Percentiles rank a stretch among this genome's conserved stretches.
These are phyloP conservation scores for Lepidotrigona ventralis DNA, from an alignment of 1,140 invertebrate genomes.

Conservation along the genomic window DNA sequence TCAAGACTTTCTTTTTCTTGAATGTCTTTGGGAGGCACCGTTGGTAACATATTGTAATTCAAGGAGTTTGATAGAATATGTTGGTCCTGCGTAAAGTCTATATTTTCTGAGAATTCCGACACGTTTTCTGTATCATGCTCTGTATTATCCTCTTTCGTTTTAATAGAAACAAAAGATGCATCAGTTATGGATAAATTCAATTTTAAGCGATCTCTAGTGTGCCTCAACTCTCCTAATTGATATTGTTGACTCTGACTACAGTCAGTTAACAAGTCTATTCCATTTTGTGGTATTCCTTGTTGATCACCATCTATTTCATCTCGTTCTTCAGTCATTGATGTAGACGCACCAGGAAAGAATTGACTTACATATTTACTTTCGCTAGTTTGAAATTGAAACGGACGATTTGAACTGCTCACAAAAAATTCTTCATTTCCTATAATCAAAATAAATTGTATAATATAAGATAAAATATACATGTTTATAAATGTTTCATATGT, in stretches of 20 bases:
- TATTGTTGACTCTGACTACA: conserved; percentile 66
- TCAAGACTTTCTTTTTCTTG: conserved; percentile 23
- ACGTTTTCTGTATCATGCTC: conserved; percentile 44
- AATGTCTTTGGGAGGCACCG: conserved; percentile 58
- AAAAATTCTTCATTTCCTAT: conserved; percentile 84
- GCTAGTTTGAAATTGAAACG: conserved; percentile 83
- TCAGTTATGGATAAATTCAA: conserved; percentile 82
- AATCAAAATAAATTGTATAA: conserved; percentile 34
- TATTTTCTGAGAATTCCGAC: conserved; percentile 32
- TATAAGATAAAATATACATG: not conserved
- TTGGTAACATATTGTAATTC: conserved; percentile 59
- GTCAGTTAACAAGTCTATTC: conserved; percentile 59
- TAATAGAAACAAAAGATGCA: conserved; percentile 44
- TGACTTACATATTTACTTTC: conserved; percentile 84
- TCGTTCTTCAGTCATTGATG: conserved; percentile 54
- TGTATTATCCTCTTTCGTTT: conserved; percentile 42
- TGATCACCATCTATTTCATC: conserved; percentile 57
- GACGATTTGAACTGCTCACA: conserved; percentile 85
- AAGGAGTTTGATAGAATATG: conserved; percentile 38
- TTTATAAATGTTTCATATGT: not conserved
- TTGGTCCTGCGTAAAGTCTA: conserved; percentile 51
- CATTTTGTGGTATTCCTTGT: conserved; percentile 52
- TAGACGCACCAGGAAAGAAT: conserved; percentile 84
- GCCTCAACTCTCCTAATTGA: conserved; percentile 85
- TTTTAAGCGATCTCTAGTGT: conserved; percentile 86